Evolutionary conservation across 1,140 invertebrate genomes (phyloP).

Genomic region (Microvelia longipes): DNA sequence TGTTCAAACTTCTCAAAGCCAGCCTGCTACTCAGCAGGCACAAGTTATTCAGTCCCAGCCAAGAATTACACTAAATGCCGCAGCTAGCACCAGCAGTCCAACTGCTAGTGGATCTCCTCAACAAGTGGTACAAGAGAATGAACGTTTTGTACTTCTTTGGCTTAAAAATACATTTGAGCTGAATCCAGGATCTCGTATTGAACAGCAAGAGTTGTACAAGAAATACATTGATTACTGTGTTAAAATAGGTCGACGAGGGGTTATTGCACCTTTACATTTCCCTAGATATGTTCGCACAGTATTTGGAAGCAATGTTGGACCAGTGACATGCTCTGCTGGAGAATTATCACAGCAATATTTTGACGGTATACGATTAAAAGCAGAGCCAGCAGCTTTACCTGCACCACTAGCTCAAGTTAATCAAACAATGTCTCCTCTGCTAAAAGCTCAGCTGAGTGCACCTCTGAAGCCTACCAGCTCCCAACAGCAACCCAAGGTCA

Average conservation of each 20-base stretch:
- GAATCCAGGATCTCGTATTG: constrained; percentile 39
- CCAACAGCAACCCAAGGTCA: constrained; percentile 28
- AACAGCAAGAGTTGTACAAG: constrained; percentile 68
- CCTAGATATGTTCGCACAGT: constrained; percentile 63
- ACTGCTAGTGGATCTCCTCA: constrained; percentile 13
- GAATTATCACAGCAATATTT: constrained; percentile 44
- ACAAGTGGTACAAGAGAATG: constrained; percentile 46
- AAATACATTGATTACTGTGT: constrained; percentile 67
- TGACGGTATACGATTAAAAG: constrained; percentile 54
- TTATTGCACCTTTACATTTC: constrained; percentile 63
- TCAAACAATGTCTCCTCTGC: constrained; percentile 44
- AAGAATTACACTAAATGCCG: too few relatives aligned
- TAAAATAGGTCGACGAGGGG: constrained; percentile 56
- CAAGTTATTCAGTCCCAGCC: background rate
- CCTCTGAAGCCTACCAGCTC: constrained; percentile 40
- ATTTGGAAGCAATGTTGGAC: constrained; percentile 60
- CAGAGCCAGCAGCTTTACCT: constrained; percentile 26
- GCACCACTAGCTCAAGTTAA: background rate
- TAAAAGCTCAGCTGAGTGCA: constrained; percentile 58
- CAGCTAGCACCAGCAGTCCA: background rate
- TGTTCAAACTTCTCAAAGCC: background rate
- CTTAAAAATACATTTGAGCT: constrained; percentile 61
- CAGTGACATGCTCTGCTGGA: constrained; percentile 32
- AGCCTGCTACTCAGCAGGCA: background rate
- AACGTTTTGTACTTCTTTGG: constrained; percentile 68